Percentiles rank a stretch among this genome's conserved stretches.
These are phyloP conservation scores for Epizoanthus scotinus DNA, from an alignment of 92 coral and sea anemone species.

Conservation along the genomic window DNA sequence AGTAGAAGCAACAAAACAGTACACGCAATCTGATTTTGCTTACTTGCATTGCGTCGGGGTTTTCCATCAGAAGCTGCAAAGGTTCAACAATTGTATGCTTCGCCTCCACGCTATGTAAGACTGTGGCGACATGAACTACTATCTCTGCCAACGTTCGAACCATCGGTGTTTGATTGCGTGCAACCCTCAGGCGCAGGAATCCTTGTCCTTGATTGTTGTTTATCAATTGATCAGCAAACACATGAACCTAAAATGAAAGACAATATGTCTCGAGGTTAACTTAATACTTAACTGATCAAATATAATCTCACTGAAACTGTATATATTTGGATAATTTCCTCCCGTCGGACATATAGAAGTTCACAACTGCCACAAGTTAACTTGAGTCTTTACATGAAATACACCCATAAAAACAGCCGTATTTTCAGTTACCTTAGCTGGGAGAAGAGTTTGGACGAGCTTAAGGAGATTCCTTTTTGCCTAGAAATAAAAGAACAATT, in stretches of 20 bases:
- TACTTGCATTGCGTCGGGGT: slow-evolving; percentile 63
- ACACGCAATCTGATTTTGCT: neutral
- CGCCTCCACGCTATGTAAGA: slow-evolving; percentile 53
- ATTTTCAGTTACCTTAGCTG: slow-evolving; percentile 33
- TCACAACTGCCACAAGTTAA: too few relatives aligned
- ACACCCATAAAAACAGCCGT: too few relatives aligned
- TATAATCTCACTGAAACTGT: too few relatives aligned
- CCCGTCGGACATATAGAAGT: too few relatives aligned
- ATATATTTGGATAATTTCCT: too few relatives aligned
- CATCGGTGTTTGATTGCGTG: slow-evolving; percentile 53
- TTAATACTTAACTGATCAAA: too few relatives aligned
- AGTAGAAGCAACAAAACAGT: too few relatives aligned
- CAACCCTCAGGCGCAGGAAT: slow-evolving; percentile 45
- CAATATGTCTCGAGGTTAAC: neutral
- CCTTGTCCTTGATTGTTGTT: slow-evolving; percentile 62
- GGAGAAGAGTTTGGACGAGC: slow-evolving; percentile 6
- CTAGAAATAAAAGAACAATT: too few relatives aligned
- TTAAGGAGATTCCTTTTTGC: too few relatives aligned
- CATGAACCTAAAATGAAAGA: slow-evolving; percentile 38
- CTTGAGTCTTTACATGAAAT: too few relatives aligned
- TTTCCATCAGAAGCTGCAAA: slow-evolving; percentile 58
- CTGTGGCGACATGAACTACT: slow-evolving; percentile 58
- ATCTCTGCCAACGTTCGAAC: slow-evolving; percentile 58
- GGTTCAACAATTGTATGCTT: slow-evolving; percentile 52
- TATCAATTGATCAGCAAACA: slow-evolving; percentile 54